Evolutionary conservation across 2,797 vertebrate species (phyloP).

Genomic region (Agapornis canus): DNA sequence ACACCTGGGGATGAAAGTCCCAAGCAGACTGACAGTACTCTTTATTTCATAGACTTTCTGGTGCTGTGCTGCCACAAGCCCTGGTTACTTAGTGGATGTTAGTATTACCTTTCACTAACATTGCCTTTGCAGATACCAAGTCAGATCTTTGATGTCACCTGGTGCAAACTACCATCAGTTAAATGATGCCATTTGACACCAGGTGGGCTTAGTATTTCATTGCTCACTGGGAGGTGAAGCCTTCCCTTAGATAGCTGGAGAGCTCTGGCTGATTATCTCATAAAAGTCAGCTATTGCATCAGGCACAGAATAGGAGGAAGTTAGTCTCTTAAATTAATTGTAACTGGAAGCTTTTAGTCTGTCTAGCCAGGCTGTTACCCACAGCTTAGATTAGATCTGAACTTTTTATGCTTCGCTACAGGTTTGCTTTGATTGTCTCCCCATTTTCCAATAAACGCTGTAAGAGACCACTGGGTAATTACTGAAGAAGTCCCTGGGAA

Average conservation of each 20-base stretch:
- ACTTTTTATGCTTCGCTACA: slow-evolving; percentile 14
- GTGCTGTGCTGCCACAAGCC: neutral
- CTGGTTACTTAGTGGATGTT: neutral
- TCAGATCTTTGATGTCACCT: neutral
- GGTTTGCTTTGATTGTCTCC: slow-evolving; percentile 23
- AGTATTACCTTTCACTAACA: neutral
- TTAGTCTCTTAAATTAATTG: neutral
- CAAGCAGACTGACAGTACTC: neutral
- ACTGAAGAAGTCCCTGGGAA: neutral
- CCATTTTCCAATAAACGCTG: slow-evolving; percentile 11
- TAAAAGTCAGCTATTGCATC: slow-evolving; percentile 8
- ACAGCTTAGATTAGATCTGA: slow-evolving; percentile 18
- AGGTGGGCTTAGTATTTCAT: neutral
- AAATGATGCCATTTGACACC: neutral
- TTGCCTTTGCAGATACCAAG: neutral
- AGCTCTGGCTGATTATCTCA: neutral
- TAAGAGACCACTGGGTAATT: neutral
- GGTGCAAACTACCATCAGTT: neutral
- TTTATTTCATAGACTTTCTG: neutral
- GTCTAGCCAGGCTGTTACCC: slow-evolving; percentile 6
- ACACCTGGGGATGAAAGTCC: neutral
- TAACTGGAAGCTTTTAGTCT: slow-evolving; percentile 16
- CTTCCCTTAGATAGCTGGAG: neutral
- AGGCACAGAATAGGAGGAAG: neutral
- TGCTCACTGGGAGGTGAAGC: neutral